Percentiles rank a stretch among this genome's conserved stretches.
These are phyloP conservation scores for Bolinopsis microptera DNA, from an alignment of 37 sponge, comb jelly and placozoan genomes.

Conservation along the genomic window DNA sequence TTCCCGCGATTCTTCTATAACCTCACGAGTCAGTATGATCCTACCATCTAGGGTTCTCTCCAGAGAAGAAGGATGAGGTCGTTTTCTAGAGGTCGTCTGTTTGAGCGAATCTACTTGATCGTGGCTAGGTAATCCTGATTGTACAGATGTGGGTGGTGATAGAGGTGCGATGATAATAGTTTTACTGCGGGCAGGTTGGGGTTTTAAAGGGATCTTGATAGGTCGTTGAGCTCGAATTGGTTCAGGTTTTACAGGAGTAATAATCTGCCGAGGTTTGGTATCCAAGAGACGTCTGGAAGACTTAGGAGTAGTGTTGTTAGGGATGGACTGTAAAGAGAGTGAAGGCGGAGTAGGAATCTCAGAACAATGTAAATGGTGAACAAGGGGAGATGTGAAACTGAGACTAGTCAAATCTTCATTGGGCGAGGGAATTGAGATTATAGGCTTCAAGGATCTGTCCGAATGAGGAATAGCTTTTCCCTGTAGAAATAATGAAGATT, in stretches of 20 bases:
- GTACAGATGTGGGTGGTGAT: neutral
- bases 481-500: neutral
- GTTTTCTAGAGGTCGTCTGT: neutral
- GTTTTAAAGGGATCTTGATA: neutral
- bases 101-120: too few relatives aligned
- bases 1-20: slow-evolving; percentile 37
- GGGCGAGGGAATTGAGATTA: neutral
- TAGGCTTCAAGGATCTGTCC: neutral
- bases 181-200: neutral
- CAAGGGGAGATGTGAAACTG: slow-evolving; percentile 1
- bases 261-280: neutral
- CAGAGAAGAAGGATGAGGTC: neutral
- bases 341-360: neutral
- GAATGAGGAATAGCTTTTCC: neutral
- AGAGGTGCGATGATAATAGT: neutral
- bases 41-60: neutral
- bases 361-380: neutral
- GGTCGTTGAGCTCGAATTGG: neutral
- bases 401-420: neutral
- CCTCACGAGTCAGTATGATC: slow-evolving; percentile 37
- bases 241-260: slow-evolving; percentile 5
- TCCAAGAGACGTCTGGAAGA: neutral
- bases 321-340: neutral
- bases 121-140: too few relatives aligned
- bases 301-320: neutral